Percentiles rank a stretch among this genome's conserved stretches.
These are phyloP conservation scores for Sylvia atricapilla DNA, from an alignment of 2,113 vertebrate species.

Conservation along the genomic window DNA sequence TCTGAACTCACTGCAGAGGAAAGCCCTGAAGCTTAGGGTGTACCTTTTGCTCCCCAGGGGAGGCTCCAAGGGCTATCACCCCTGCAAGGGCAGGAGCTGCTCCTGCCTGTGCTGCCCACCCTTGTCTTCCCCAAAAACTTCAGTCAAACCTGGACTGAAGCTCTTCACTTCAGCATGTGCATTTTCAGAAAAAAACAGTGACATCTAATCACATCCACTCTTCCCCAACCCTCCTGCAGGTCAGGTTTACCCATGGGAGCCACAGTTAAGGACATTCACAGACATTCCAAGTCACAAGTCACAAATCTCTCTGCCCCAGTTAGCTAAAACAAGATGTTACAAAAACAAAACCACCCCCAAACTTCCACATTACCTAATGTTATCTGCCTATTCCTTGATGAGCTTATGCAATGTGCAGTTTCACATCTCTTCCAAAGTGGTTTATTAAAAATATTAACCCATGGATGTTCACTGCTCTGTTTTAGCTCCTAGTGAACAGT, in stretches of 20 bases:
- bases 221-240: not conserved
- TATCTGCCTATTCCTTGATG: not conserved
- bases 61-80: not conserved
- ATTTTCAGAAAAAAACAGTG: not conserved
- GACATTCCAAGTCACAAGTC: not conserved
- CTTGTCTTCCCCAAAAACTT: not conserved
- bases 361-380: not conserved
- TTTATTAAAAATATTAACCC: not conserved
- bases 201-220: not conserved
- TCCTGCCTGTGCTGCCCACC: not conserved
- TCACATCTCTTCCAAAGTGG: not conserved
- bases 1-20: not conserved
- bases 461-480: not conserved
- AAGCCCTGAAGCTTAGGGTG: not conserved
- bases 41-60: not conserved
- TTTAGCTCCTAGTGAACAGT: not conserved
- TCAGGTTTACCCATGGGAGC: not conserved
- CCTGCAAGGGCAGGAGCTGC: not conserved
- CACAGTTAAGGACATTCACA: not conserved
- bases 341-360: not conserved
- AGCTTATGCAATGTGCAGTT: not conserved
- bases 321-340: not conserved
- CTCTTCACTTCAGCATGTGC: not conserved
- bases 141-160: not conserved
- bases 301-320: not conserved